Conservation (phyloP, 1,140 invertebrate species). For the Thaumatotibia leucotreta region DNA sequence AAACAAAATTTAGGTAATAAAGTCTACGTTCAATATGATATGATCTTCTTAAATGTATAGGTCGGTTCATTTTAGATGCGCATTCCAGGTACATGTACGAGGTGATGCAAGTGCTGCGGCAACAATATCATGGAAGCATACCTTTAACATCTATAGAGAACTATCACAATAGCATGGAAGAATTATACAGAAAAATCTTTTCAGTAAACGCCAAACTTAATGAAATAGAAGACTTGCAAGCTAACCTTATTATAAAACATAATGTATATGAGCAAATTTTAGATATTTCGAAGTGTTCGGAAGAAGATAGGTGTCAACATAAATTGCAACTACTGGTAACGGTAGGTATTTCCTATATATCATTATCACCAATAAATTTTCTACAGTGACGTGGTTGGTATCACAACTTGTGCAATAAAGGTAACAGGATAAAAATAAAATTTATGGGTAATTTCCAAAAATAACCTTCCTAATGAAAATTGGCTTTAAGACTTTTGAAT, state of each 20-base stretch:
- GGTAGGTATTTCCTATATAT: slow-evolving; percentile 30
- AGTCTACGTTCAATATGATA: background rate
- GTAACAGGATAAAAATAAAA: too few species aligned
- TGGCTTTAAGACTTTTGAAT: too few species aligned
- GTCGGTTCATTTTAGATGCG: too few species aligned
- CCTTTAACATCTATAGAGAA: slow-evolving; percentile 59
- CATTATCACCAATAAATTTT: too few species aligned
- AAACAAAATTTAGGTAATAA: slow-evolving; percentile 63
- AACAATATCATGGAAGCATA: slow-evolving; percentile 65
- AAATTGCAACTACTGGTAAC: slow-evolving; percentile 52
- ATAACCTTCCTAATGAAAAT: too few species aligned
- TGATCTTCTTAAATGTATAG: too few species aligned
- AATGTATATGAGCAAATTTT: slow-evolving; percentile 56
- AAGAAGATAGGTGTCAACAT: slow-evolving; percentile 49
- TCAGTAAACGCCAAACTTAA: slow-evolving; percentile 45
- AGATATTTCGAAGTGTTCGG: slow-evolving; percentile 46
- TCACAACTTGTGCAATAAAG: too few species aligned
- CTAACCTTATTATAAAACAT: slow-evolving; percentile 53
- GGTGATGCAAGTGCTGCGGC: slow-evolving; percentile 51
- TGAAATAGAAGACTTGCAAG: slow-evolving; percentile 57
- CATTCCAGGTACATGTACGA: slow-evolving; percentile 59
- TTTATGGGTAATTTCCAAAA: too few species aligned
- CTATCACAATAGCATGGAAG: slow-evolving; percentile 47
- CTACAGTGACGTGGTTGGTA: too few species aligned
- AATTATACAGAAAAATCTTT: slow-evolving; percentile 42